Base-by-base conservation (phyloP, 1,140 invertebrate genomes). In the Ceratina australensis region DNA sequence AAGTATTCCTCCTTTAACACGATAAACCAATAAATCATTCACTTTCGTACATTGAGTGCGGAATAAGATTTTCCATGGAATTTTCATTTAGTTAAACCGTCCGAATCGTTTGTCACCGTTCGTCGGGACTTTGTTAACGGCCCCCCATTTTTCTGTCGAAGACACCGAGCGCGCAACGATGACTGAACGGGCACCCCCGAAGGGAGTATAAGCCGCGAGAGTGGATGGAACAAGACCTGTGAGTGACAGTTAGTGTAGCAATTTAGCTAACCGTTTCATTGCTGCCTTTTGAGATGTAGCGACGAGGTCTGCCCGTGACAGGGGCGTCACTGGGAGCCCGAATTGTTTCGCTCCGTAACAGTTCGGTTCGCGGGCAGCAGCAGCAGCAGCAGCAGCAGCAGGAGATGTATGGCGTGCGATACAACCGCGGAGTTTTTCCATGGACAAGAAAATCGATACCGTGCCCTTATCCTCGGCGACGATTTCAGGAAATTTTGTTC, bases 241-340 rank as follows among this genome's bases (percentile, higher is more conserved):
- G 72, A 87, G 63, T 90, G 90, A 91, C 90, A 89, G 90, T 84
- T 61, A 81, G 89, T 90, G 89, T 88, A 88, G 87, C 88, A 89
- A 90, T 89, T 89, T 89, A 89, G 90, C 89, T 91, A 91, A 90
- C 88, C 88, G 86, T 91, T 89, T 91, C 89, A 91, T 91, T 88
- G 89, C 87, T 90, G 85, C 89, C 85, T 90, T 90, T 91, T 85
- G 87, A 90, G 90, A 90, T 87, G 89, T 90, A 91, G 91, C 90
- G 89, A 90, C 87, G 85, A 75, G 87, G 86, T 67, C 87, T 91
- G 90, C 72, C 79, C 80, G 79, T 89, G 90, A 91, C 90, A 89
- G 81, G 77, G 49, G 59, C 61, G 83, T 83, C 79, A 79, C 76
- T 73, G 54, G 75, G 79, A 81, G 66, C 63, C 69, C 59, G 77